Conservation (phyloP, 2,888 invertebrate species). For the Actias luna region DNA sequence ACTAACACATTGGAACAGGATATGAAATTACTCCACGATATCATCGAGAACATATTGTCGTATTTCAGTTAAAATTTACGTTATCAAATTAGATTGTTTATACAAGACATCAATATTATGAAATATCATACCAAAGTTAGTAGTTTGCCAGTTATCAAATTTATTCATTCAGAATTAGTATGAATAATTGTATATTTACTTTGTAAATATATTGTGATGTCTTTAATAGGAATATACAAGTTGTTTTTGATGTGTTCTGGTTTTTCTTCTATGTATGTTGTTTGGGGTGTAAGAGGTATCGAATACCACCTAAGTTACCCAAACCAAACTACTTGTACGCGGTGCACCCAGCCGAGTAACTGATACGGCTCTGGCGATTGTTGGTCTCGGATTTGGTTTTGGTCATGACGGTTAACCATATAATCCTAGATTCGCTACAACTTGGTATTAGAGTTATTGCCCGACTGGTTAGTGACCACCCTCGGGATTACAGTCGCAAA, state of each 20-base stretch:
- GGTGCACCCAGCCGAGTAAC: no score
- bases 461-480: no score
- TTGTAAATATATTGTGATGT: slow-evolving; percentile 5
- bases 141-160: not conserved
- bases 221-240: not conserved
- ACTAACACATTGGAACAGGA: slow-evolving; percentile 20
- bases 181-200: not conserved
- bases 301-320: no score
- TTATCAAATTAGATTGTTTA: not conserved
- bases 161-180: not conserved
- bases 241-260: not conserved
- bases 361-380: no score
- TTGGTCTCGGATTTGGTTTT: no score
- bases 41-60: slow-evolving; percentile 37
- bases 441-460: no score
- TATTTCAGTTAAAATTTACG: slow-evolving; percentile 22
- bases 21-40: slow-evolving; percentile 32
- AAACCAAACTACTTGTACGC: no score
- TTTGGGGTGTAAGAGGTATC: no score
- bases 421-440: no score
- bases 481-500: no score
- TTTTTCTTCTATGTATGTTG: not conserved
- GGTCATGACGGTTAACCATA: no score
- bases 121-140: not conserved
- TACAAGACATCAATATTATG: not conserved